Evolutionary conservation across 2,888 invertebrate genomes (phyloP).

Genomic region (Dryococelus australis): DNA sequence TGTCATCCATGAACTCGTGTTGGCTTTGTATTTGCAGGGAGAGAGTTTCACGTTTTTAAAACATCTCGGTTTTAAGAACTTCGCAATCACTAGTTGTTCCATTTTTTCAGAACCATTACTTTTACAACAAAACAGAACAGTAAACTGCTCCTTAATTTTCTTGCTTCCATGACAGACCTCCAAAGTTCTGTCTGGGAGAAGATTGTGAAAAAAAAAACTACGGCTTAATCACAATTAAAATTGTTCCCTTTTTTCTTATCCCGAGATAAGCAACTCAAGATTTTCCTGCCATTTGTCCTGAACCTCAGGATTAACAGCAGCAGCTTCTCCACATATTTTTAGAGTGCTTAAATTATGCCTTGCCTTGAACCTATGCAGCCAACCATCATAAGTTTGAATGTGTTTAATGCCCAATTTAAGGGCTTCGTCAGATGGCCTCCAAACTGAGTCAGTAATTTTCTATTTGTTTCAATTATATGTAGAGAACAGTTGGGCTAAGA

Average conservation of each 20-base stretch:
- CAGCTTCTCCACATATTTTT: not conserved
- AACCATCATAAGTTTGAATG: not conserved
- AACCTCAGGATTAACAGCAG: not conserved
- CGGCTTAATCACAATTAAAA: not conserved
- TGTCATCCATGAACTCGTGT: not conserved
- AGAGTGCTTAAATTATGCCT: not conserved
- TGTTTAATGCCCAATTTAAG: not conserved
- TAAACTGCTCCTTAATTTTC: not conserved
- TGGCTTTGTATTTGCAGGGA: not conserved
- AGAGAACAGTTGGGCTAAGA: no score
- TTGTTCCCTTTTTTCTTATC: not conserved
- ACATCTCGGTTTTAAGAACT: not conserved
- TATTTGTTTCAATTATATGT: no score
- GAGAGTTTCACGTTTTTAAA: not conserved
- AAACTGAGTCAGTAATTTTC: no score
- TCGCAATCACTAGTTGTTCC: not conserved
- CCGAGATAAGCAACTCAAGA: not conserved
- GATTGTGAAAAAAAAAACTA: not conserved
- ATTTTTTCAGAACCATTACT: not conserved
- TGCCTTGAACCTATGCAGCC: not conserved
- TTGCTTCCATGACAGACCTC: not conserved
- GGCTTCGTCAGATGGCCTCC: no score
- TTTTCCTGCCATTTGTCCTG: not conserved
- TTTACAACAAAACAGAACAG: not conserved
- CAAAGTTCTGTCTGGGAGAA: not conserved